These are phyloP conservation scores for Coleophora flavipennella DNA, from an alignment of 2,888 invertebrate genomes.

Conservation along the genomic window DNA sequence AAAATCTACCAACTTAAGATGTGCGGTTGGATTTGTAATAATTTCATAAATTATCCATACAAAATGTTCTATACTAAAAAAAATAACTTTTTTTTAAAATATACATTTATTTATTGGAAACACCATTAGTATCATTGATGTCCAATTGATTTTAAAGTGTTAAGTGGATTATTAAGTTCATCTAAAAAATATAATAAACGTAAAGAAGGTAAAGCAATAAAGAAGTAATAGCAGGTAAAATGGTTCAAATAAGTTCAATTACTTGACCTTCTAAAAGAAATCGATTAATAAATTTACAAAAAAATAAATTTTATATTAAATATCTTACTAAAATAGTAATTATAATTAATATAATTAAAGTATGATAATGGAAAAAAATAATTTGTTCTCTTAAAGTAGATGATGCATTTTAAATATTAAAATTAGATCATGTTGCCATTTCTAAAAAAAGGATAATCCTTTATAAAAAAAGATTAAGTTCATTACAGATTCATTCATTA, in stretches of 20 bases:
- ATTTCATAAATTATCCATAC: too few species aligned
- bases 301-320: constrained; percentile 67
- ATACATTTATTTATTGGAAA: too few species aligned
- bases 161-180: constrained; percentile 72
- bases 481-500: too few species aligned
- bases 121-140: constrained; percentile 79
- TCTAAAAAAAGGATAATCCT: constrained; percentile 75
- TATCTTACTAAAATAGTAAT: constrained; percentile 74
- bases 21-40: too few species aligned
- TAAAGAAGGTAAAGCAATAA: constrained; percentile 75
- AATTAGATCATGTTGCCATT: constrained; percentile 73
- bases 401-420: constrained; percentile 73
- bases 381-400: constrained; percentile 78
- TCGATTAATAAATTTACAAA: constrained; percentile 72
- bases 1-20: too few species aligned
- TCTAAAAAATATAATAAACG: constrained; percentile 74
- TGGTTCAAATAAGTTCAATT: constrained; percentile 78
- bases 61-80: too few species aligned
- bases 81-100: too few species aligned
- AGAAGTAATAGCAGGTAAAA: constrained; percentile 72
- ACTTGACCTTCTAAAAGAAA: constrained; percentile 71
- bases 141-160: constrained; percentile 76
- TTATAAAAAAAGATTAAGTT: constrained; percentile 43
- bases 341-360: constrained; percentile 74
- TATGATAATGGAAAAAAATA: constrained; percentile 76